phyloP scores from a whole-genome alignment of 1,140 invertebrate genomes.

The Nautilus pompilius region DNA sequence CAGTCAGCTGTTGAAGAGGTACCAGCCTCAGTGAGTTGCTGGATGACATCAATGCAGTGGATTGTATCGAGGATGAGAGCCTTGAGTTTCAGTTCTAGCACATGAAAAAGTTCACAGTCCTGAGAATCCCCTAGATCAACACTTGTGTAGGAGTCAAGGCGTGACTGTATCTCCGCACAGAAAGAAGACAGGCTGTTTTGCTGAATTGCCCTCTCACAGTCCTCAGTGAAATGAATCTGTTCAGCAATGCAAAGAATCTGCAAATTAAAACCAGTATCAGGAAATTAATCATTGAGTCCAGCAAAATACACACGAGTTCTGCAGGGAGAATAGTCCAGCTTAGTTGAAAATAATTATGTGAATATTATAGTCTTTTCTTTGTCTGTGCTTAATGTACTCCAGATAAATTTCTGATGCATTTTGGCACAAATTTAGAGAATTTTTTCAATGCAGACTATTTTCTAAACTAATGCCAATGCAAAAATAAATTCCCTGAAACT shows the following conservation, averaged over 20 bases:
- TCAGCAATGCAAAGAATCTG: conserved; percentile 72
- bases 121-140: conserved; percentile 52
- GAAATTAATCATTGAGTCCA: no score
- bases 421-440: no score
- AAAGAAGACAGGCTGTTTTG: conserved; percentile 63
- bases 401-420: no score
- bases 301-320: no score
- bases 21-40: conserved; percentile 69
- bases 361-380: neutral
- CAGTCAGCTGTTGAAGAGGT: conserved; percentile 71
- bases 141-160: conserved; percentile 66
- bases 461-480: no score
- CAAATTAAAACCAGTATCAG: no score
- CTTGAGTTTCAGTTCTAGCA: conserved; percentile 61
- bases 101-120: conserved; percentile 37
- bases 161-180: conserved; percentile 57
- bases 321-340: no score
- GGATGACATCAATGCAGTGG: conserved; percentile 81
- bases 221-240: conserved; percentile 75
- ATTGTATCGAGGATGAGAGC: conserved; percentile 90
- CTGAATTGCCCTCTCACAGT: conserved; percentile 76
- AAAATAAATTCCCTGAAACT: no score
- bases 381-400: no score
- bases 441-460: no score
- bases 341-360: no score